Conservation (phyloP, 2,797 vertebrate genomes). For the Micrastur ruficollis region DNA sequence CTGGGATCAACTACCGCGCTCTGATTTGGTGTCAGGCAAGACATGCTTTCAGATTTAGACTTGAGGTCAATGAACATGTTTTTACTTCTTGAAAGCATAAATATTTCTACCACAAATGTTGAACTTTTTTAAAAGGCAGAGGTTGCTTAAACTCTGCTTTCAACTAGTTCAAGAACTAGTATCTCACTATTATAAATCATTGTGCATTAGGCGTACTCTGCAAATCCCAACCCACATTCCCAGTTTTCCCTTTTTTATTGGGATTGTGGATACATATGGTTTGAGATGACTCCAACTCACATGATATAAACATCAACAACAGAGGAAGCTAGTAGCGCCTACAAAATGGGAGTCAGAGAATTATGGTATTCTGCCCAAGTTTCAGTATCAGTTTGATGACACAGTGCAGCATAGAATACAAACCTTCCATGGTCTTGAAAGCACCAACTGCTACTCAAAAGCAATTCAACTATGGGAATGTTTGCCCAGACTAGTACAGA, state of each 20-base stretch:
- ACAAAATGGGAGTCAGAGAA: neutral
- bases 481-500: neutral
- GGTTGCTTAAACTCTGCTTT: neutral
- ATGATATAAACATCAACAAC: neutral
- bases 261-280: neutral
- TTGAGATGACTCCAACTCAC: neutral
- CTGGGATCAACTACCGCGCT: neutral
- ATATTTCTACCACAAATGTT: neutral
- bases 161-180: neutral
- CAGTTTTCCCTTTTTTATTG: neutral
- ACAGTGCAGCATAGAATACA: neutral
- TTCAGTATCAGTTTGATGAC: neutral
- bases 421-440: rapidly evolving
- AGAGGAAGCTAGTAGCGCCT: neutral
- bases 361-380: neutral
- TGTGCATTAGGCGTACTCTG: neutral
- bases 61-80: neutral
- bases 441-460: neutral
- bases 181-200: neutral
- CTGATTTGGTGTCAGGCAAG: neutral
- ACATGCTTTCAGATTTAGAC: neutral
- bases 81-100: neutral
- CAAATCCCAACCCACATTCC: neutral
- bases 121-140: neutral
- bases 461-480: neutral